Evolutionary conservation across 2,113 vertebrate genomes (phyloP), one percentile per base, ranked within the genome.

Genomic region (Elephantulus edwardii): DNA sequence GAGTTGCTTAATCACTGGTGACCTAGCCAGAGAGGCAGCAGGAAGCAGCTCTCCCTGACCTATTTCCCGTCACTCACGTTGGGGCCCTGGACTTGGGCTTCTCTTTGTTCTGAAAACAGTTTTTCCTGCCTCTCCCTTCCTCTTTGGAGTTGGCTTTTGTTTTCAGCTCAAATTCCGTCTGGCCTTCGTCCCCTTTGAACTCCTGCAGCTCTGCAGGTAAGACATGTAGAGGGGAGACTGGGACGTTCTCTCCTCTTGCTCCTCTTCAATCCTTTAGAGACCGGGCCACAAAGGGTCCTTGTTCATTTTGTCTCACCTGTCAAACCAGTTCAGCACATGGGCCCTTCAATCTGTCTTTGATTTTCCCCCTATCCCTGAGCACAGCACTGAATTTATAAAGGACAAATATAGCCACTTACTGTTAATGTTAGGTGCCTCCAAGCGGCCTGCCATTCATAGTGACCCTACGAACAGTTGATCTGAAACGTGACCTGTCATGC

Each of bases 1-100:
- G 46, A 10, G 5, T 17, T 71, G 52, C 62, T 90, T 28, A 28
- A 38, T 52, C 68, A 1, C 48, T 0, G 0, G 48, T 42, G 48
- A 7, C n/a, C 35, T 42, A 60, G 78, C 78, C 72, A 54, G 42
- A 50, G 24, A 9, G 14, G 79, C 0, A 0, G 20, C 72, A 68
- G 83, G 88, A 91, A 84, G 35, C 3, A 1, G 85, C 76, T 76
- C 56, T 52, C 54, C 76, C 46, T 66, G 70, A 72, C 91, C 79
- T 30, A 20, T 10, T 91, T 81, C 80, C 46, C n/a, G 40, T 8
- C 60, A 54, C 58, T 46, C 54, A 35, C 26, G 10, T 14, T n/a
- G 71, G 56, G 30, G 42, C 38, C 58, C 17, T 3, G 50, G 84
- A 42, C 2, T 28, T 30, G 2, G 12, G 28, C 33, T 85, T 56